Conservation (phyloP, 2,113 vertebrate species). For the Pseudopodoces humilis region DNA sequence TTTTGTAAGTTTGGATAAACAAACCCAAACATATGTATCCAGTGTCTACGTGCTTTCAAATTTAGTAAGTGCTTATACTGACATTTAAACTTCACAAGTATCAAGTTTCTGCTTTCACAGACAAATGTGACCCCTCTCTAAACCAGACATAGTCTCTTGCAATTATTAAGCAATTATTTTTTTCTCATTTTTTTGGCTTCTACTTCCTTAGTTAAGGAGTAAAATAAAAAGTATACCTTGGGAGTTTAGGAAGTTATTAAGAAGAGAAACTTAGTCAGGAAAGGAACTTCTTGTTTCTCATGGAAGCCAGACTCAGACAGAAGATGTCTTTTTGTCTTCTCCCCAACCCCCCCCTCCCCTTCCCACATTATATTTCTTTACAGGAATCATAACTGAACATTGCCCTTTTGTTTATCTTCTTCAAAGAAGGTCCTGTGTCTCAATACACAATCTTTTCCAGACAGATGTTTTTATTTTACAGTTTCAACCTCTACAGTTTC, state of each 20-base stretch:
- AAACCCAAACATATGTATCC: background rate
- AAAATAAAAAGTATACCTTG: slow-evolving; percentile 48
- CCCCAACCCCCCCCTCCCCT: background rate
- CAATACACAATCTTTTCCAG: background rate
- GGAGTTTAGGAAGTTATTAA: slow-evolving; percentile 46
- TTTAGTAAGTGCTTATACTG: background rate
- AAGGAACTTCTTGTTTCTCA: slow-evolving; percentile 52
- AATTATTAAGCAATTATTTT: slow-evolving; percentile 38
- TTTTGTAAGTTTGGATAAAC: background rate
- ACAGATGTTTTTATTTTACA: background rate
- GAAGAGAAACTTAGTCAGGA: slow-evolving; percentile 26
- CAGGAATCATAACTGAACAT: background rate
- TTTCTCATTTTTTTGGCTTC: slow-evolving; percentile 3
- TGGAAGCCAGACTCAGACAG: background rate
- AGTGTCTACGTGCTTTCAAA: background rate
- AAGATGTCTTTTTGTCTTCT: background rate
- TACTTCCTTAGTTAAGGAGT: slow-evolving; percentile 47
- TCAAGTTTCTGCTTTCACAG: slow-evolving; percentile 29
- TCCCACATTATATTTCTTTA: background rate
- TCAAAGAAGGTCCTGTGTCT: background rate
- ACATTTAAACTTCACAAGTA: slow-evolving; percentile 22
- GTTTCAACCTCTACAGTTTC: background rate
- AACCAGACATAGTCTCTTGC: background rate
- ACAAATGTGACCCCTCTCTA: background rate
- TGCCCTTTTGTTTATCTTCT: background rate